Evolutionary conservation across 2,113 vertebrate genomes (phyloP), one percentile per base, ranked within the genome.

Genomic region (Nesospiza acunhae): DNA sequence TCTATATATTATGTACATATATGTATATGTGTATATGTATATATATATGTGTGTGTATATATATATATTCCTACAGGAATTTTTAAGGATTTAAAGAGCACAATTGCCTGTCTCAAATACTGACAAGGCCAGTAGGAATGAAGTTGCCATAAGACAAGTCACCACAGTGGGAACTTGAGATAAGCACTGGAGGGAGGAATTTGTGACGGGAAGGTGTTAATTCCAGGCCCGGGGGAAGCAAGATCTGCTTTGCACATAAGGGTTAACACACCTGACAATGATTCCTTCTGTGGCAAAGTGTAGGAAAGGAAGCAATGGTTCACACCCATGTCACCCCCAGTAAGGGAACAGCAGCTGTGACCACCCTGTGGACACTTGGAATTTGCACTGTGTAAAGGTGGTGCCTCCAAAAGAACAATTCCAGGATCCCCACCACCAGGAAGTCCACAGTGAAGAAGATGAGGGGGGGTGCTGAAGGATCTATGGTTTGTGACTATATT

Each of bases 341-440:
- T 22, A 33, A n/a, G 20, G 28, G 23, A 67, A 26, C 15, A 28
- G 15, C 15, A 39, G 12, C 33, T 46, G 24, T 0, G 0, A n/a
- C 23, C 6, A 15, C 15, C 7, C 28, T n/a, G 18, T 15, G 24
- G 20, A 13, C 41, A 22, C 5, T 2, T 30, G 16, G 16, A 53
- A 59, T 39, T 47, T 35, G 30, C 30, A 35, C 6, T 7, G 7
- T 31, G 7, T 16, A 31, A n/a, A 75, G 11, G 6, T 26, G 11
- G 2, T 35, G 8, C 1, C 10, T 7, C 8, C 14, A 53, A 24
- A 41, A 68, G 26, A 75, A 60, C 0, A 0, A n/a, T 24, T 28
- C 10, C 47, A 49, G 35, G 37, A 64, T 4, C 15, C 10, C 3
- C 14, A 53, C 4, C 39, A 47, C 24, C 24, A 47, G 46, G 20